phyloP scores from a whole-genome alignment of 2,888 invertebrate species.

The Eupelmus urozonus region DNA sequence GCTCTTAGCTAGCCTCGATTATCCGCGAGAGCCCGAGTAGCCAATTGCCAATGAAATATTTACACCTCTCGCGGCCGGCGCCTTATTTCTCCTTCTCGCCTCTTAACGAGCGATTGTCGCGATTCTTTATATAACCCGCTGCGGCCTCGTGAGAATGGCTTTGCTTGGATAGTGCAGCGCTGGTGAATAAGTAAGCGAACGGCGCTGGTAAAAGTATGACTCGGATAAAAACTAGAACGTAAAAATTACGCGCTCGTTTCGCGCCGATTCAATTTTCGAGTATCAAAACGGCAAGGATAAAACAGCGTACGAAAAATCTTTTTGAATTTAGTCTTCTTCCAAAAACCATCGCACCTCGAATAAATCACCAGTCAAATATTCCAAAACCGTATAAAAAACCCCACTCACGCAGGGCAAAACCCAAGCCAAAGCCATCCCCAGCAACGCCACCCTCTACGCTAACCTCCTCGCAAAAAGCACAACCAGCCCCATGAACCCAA shows the following conservation, averaged over 20 bases:
- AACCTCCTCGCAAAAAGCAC: not conserved
- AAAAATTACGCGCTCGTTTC: too few species aligned
- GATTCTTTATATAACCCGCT: not conserved
- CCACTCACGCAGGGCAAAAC: too few species aligned
- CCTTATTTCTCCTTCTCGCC: not conserved
- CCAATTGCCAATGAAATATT: conserved; percentile 25
- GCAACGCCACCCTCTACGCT: not conserved
- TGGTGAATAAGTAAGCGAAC: not conserved
- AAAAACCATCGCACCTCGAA: too few species aligned
- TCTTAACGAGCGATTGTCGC: conserved; percentile 40
- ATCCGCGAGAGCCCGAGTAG: not conserved
- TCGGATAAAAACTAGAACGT: too few species aligned
- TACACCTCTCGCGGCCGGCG: conserved; percentile 11
- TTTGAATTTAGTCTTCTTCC: too few species aligned
- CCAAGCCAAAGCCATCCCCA: not conserved
- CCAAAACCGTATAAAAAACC: too few species aligned
- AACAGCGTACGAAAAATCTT: not conserved
- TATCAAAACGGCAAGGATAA: not conserved
- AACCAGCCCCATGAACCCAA: not conserved
- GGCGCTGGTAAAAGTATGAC: too few species aligned
- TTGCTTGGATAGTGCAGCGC: not conserved
- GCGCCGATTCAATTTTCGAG: too few species aligned
- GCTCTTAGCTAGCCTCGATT: conserved; percentile 11
- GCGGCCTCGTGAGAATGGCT: not conserved
- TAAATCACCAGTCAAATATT: too few species aligned